Evolutionary conservation across 2,113 vertebrate species (phyloP).

Genomic region (Bubo bubo): DNA sequence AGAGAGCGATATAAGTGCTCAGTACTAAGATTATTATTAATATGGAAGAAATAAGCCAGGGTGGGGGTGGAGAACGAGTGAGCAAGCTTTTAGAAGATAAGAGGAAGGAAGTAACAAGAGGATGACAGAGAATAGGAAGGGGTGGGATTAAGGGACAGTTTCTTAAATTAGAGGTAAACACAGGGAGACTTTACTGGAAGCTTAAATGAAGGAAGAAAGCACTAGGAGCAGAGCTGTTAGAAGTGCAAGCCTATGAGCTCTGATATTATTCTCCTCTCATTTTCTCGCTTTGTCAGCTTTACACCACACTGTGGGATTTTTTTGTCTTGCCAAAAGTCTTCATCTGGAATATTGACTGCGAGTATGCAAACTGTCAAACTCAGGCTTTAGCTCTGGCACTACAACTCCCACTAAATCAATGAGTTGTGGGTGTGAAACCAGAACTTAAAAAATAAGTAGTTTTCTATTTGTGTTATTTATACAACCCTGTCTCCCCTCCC

Average conservation of each 20-base stretch:
- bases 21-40: constrained; percentile 69
- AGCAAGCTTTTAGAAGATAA: constrained; percentile 58
- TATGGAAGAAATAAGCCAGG: constrained; percentile 50
- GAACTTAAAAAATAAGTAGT: neutral
- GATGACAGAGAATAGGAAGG: constrained; percentile 43
- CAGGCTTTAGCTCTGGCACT: neutral
- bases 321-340: constrained; percentile 18
- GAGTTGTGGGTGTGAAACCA: neutral
- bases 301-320: neutral
- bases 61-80: constrained; percentile 27
- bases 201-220: constrained; percentile 25
- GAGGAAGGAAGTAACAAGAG: constrained; percentile 53
- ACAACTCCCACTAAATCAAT: neutral
- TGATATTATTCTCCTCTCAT: constrained; percentile 16
- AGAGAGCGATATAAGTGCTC: constrained; percentile 70
- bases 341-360: neutral
- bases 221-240: neutral
- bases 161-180: constrained; percentile 52
- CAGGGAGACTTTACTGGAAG: neutral
- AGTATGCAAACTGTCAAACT: neutral
- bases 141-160: constrained; percentile 37
- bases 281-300: constrained; percentile 46
- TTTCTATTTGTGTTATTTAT: neutral
- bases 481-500: neutral
- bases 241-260: neutral